A percentile compares a stretch with the other conserved stretches of the same genome.
Conservation (phyloP, 1,140 invertebrate species). For the Trichonephila inaurata region DNA sequence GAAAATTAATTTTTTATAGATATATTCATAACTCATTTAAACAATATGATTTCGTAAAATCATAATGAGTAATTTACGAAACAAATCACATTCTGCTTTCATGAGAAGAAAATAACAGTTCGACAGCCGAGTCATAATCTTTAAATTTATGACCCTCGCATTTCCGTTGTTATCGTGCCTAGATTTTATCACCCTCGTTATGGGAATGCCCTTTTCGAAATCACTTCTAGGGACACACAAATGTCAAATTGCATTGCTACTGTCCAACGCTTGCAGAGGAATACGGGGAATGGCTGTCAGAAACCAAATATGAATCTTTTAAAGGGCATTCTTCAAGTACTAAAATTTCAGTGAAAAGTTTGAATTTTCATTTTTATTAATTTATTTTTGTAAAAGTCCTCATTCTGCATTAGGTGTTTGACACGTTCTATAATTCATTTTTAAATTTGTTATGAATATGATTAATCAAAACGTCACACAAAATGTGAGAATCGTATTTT, state of each 20-base stretch:
- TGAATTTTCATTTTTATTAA: too few relatives aligned
- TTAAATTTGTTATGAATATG: too few relatives aligned
- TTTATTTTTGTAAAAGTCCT: too few relatives aligned
- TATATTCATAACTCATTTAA: background rate
- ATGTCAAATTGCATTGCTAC: background rate
- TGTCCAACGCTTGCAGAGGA: background rate
- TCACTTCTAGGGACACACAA: background rate
- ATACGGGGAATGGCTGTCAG: too few relatives aligned
- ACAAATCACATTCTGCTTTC: conserved; percentile 25
- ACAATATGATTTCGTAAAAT: background rate
- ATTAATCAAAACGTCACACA: too few relatives aligned
- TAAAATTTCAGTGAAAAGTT: too few relatives aligned
- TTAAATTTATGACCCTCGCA: conserved; percentile 29
- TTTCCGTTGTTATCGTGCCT: conserved; percentile 4
- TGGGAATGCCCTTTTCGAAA: conserved; percentile 12
- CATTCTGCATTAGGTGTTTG: too few relatives aligned
- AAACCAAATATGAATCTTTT: too few relatives aligned
- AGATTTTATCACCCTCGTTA: conserved; percentile 48
- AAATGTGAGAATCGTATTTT: too few relatives aligned
- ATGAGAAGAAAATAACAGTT: conserved; percentile 1
- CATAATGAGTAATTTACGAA: conserved; percentile 10
- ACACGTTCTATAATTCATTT: too few relatives aligned
- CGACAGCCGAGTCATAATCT: conserved; percentile 9
- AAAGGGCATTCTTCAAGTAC: too few relatives aligned
- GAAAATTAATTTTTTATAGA: too few relatives aligned